Base-by-base conservation (phyloP, 2,113 vertebrate species). In the Oryzias javanicus region DNA sequence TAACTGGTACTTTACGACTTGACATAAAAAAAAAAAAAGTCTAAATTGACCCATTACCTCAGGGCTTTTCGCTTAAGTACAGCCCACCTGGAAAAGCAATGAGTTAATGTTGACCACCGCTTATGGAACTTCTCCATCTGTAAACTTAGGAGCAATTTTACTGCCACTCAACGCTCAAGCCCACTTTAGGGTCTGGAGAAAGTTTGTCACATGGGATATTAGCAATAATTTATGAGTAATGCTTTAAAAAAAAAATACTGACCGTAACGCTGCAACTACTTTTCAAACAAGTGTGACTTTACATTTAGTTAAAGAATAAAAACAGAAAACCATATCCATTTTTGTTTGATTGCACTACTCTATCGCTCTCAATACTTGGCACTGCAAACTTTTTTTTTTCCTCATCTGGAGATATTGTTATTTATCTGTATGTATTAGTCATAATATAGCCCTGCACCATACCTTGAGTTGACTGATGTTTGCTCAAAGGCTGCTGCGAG, bases 41-140 rank as follows among this genome's bases (percentile, higher is more conserved):
- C 10, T 4, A 49, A 45, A 40, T 40, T 76, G 79, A 85, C 73
- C 76, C 49, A 0, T 81, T 76, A 76, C 77, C 55, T 4, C 19
- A 60, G 42, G 18, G 42, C 69, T 85, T 87, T 80, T 74, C 81
- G 70, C 65, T 51, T 60, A 51, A 50, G 49, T 72, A 50, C 40
- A 61, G 72, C 78, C 80, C 85, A 84, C 75, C 82, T 87, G 81
- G 72, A 81, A 81, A 88, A 84, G 79, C 75, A 85, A 62, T 66
- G 67, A 80, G 53, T 71, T 70, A 55, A 55, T 42, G 49, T 25
- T 57, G 44, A 64, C 55, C 35, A 46, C 60, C 66, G 49, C 67
- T 81, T 52, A 66, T 62, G 48, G 62, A 64, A 50, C 54, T 57
- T 52, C 25, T 60, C 29, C 14, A 15, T 60, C 17, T 20, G 49